Conservation (phyloP, 2,888 invertebrate genomes). For the Lacanobia oleracea region DNA sequence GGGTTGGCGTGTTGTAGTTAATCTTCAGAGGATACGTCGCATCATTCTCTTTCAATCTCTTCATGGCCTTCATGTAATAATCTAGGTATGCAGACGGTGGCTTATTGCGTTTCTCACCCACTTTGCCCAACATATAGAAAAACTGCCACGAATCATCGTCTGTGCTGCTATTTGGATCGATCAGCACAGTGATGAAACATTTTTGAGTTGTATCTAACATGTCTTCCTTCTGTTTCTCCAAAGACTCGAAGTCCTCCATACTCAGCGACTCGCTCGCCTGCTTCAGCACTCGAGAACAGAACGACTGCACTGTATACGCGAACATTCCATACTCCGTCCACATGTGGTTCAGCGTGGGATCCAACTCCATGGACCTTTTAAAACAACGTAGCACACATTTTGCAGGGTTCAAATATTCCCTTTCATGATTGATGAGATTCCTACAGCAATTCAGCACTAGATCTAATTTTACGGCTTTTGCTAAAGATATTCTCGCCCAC, state of each 20-base stretch:
- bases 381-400: slow-evolving; percentile 95
- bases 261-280: slow-evolving; percentile 94
- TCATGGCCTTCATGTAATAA: slow-evolving; percentile 95
- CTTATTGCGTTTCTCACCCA: slow-evolving; percentile 96
- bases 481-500: slow-evolving; percentile 97
- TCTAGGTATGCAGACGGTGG: slow-evolving; percentile 94
- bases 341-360: slow-evolving; percentile 93
- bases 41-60: slow-evolving; percentile 94
- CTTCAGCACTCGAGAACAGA: slow-evolving; percentile 96
- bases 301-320: slow-evolving; percentile 97
- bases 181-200: slow-evolving; percentile 94
- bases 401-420: slow-evolving; percentile 92
- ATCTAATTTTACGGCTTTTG: slow-evolving; percentile 94
- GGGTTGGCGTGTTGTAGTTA: slow-evolving; percentile 95
- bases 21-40: slow-evolving; percentile 97
- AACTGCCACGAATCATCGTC: slow-evolving; percentile 97
- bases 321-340: slow-evolving; percentile 98
- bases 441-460: slow-evolving; percentile 94
- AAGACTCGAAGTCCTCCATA: slow-evolving; percentile 93
- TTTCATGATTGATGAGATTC: slow-evolving; percentile 89
- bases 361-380: slow-evolving; percentile 94
- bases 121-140: slow-evolving; percentile 99
- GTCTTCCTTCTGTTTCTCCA: slow-evolving; percentile 94
- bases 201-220: slow-evolving; percentile 94
- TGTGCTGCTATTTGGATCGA: slow-evolving; percentile 89